Evolutionary conservation across 2,797 vertebrate species (phyloP).

Genomic region (Lagorchestes hirsutus): DNA sequence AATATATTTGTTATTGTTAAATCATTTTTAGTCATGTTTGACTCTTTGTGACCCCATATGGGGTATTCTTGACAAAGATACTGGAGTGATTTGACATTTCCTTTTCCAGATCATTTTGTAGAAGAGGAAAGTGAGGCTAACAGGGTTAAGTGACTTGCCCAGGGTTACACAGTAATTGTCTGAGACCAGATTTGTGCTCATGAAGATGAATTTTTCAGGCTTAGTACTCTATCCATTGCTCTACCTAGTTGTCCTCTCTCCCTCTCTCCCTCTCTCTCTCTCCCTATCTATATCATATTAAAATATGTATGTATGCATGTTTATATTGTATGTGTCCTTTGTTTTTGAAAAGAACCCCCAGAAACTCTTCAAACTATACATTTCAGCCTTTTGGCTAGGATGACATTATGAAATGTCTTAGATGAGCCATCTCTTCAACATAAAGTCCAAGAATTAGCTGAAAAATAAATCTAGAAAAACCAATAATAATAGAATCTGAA

Average conservation of each 20-base stretch:
- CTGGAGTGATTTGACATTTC: neutral
- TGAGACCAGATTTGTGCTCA: neutral
- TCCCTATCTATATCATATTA: neutral
- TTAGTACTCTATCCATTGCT: neutral
- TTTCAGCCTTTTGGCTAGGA: neutral
- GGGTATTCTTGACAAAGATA: neutral
- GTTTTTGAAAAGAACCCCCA: neutral
- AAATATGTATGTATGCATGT: neutral
- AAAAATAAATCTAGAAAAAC: neutral
- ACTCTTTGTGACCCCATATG: neutral
- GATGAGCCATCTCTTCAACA: neutral
- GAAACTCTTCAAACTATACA: neutral
- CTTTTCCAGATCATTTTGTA: neutral
- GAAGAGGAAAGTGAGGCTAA: neutral
- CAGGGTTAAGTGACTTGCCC: neutral
- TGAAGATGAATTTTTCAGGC: neutral
- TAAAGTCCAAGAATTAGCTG: neutral
- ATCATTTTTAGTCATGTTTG: neutral
- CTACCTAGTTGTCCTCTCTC: too few species aligned
- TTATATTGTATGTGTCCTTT: neutral
- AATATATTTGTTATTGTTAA: neutral
- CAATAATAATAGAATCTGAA: neutral
- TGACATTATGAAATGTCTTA: neutral
- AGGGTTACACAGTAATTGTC: neutral
- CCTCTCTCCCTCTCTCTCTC: neutral